phyloP scores from a whole-genome alignment of 2,113 vertebrate species.

The Nicator chloris region DNA sequence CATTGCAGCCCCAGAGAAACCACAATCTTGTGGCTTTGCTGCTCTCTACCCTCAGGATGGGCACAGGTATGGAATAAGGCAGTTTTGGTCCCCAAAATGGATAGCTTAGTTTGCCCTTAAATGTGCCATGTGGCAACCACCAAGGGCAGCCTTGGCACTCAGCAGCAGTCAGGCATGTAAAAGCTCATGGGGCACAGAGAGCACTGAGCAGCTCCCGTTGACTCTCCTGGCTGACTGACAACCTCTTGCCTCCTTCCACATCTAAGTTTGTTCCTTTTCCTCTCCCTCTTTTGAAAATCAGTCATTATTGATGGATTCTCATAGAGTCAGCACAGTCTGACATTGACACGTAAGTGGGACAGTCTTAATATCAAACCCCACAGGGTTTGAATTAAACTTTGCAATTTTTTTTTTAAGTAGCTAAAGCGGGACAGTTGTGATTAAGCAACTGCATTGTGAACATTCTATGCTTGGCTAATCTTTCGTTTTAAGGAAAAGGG shows the following conservation, averaged over 20 bases:
- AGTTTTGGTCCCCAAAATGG: neutral
- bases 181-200: neutral
- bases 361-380: neutral
- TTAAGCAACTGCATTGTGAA: neutral
- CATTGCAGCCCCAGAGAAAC: neutral
- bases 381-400: neutral
- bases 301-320: neutral
- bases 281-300: neutral
- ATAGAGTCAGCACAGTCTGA: neutral
- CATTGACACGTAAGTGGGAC: neutral
- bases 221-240: neutral
- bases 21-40: neutral
- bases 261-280: neutral
- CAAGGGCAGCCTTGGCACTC: neutral
- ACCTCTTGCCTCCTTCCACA: neutral
- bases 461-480: neutral
- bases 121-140: neutral
- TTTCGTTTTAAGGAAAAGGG: neutral
- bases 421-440: neutral
- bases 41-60: neutral
- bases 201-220: neutral
- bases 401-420: neutral
- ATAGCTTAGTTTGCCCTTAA: neutral
- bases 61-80: neutral
- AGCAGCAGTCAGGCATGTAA: neutral